Conservation (phyloP, 1,140 invertebrate species). For the Panulirus ornatus region DNA sequence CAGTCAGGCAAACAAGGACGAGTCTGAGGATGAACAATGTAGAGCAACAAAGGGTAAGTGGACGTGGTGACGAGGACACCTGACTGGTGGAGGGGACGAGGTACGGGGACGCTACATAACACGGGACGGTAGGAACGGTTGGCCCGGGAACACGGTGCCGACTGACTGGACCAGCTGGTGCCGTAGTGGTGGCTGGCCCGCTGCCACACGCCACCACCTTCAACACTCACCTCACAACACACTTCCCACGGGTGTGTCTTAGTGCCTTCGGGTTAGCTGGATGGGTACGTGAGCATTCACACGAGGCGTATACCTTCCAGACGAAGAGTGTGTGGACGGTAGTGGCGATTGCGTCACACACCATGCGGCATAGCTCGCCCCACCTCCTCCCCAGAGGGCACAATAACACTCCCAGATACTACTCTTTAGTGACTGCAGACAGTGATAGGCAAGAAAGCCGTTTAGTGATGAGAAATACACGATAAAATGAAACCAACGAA, state of each 20-base stretch:
- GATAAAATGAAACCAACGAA: background rate
- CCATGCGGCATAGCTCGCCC: background rate
- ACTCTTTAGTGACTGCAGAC: background rate
- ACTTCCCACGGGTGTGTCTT: no score
- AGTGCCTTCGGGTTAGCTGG: background rate
- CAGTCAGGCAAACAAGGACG: background rate
- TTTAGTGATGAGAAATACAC: background rate
- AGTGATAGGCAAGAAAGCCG: background rate
- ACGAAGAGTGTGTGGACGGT: background rate
- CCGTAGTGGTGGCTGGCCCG: conserved; percentile 1
- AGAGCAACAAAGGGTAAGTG: background rate
- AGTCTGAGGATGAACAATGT: background rate
- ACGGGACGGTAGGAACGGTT: background rate
- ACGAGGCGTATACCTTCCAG: background rate
- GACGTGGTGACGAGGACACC: conserved; percentile 12
- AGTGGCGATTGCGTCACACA: background rate
- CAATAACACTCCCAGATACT: background rate
- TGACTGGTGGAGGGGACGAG: background rate
- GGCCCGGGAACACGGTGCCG: conserved; percentile 28
- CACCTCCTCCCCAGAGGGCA: no score
- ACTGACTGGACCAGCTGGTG: conserved; percentile 44
- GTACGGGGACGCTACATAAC: background rate
- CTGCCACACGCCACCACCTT: conserved; percentile 33
- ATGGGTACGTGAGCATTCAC: background rate
- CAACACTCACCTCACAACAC: background rate